Conservation (phyloP, 2,888 invertebrate genomes). For the Drosophila putrida region DNA sequence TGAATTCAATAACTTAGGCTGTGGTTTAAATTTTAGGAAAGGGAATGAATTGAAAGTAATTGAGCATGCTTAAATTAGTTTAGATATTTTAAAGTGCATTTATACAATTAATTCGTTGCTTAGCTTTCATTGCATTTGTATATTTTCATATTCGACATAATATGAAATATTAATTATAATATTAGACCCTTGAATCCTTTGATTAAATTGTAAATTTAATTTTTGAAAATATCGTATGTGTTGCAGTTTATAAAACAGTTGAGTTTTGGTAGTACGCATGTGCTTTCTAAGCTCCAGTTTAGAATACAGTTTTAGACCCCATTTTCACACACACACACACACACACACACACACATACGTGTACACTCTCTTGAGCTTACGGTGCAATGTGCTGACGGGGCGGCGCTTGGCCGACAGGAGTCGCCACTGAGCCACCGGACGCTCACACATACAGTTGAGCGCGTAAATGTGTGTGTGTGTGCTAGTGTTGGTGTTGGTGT, state of each 20-base stretch:
- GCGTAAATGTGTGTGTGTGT: conserved; percentile 2
- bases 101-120: too few species aligned
- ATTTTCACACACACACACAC: conserved; percentile 8
- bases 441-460: not conserved
- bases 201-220: too few species aligned
- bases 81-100: too few species aligned
- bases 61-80: too few species aligned
- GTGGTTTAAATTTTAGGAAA: too few species aligned
- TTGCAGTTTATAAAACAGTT: not conserved
- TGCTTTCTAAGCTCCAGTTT: conserved; percentile 3
- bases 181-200: too few species aligned
- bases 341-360: not conserved
- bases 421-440: conserved; percentile 23
- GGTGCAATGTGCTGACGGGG: conserved; percentile 44
- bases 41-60: too few species aligned
- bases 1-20: too few species aligned
- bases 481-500: conserved; percentile 2
- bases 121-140: too few species aligned
- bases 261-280: conserved; percentile 3
- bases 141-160: too few species aligned
- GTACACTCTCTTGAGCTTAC: conserved; percentile 18
- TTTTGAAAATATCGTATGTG: not conserved
- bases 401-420: conserved; percentile 52
- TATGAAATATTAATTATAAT: too few species aligned
- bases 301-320: conserved; percentile 2